phyloP scores from a whole-genome alignment of 1,140 invertebrate genomes.

The Polyergus mexicanus region DNA sequence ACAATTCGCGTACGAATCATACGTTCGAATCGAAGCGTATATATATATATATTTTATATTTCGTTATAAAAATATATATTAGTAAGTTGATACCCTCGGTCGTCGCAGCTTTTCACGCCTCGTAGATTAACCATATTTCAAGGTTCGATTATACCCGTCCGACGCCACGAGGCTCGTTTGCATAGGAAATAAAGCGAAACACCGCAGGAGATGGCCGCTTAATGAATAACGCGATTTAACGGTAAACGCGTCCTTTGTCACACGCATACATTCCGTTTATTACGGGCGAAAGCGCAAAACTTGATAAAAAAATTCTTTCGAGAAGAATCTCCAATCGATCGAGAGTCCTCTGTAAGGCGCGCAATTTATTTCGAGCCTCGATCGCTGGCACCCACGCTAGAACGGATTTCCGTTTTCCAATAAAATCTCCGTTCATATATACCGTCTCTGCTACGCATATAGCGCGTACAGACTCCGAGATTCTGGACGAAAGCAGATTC shows the following conservation, averaged over 20 bases:
- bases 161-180: constrained; percentile 73
- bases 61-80: constrained; percentile 17
- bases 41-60: constrained; percentile 3
- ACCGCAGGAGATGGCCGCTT: constrained; percentile 50
- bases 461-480: constrained; percentile 34
- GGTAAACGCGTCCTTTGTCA: constrained; percentile 74
- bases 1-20: not conserved
- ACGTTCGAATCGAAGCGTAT: not conserved
- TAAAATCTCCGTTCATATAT: constrained; percentile 68
- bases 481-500: constrained; percentile 62
- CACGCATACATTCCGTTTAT: constrained; percentile 59
- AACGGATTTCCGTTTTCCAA: constrained; percentile 78
- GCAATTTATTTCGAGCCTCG: constrained; percentile 81
- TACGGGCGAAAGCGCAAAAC: constrained; percentile 53
- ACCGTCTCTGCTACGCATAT: constrained; percentile 42
- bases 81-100: not conserved
- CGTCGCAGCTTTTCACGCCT: not conserved
- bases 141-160: constrained; percentile 61
- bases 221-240: constrained; percentile 68
- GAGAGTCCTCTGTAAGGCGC: constrained; percentile 77
- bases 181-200: constrained; percentile 79
- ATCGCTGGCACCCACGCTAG: constrained; percentile 74
- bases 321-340: constrained; percentile 60
- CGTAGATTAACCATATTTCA: constrained; percentile 42
- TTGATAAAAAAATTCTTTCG: constrained; percentile 53